Conservation (phyloP, 2,113 vertebrate genomes). For the Speoplatyrhinus poulsoni region DNA sequence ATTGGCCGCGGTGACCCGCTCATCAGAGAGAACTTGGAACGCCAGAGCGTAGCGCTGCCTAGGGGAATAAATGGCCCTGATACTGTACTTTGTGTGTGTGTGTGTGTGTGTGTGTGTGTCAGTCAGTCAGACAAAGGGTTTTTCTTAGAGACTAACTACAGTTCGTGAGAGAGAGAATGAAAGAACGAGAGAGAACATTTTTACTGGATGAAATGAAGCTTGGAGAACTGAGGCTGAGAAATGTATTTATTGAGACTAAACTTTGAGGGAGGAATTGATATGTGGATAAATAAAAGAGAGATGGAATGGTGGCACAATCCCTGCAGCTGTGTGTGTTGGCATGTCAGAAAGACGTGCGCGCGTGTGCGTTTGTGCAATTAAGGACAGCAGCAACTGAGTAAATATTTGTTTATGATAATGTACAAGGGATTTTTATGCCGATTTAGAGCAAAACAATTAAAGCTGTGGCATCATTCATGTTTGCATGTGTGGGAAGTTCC, state of each 20-base stretch:
- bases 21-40: conserved; percentile 63
- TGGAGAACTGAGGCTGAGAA: not conserved
- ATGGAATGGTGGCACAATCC: not conserved
- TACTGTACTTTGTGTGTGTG: conserved; percentile 45
- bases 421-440: conserved; percentile 1
- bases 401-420: conserved; percentile 49
- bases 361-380: conserved; percentile 29
- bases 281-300: not conserved
- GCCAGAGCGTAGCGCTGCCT: conserved; percentile 60
- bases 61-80: conserved; percentile 74
- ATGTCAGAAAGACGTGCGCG: not conserved
- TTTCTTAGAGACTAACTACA: conserved; percentile 45
- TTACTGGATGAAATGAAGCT: not conserved
- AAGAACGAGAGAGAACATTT: not conserved
- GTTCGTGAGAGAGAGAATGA: conserved; percentile 27
- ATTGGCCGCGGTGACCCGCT: conserved; percentile 76
- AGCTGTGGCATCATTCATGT: no score
- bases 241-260: not conserved
- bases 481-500: no score
- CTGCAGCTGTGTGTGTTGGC: conserved; percentile 6
- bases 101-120: conserved; percentile 56
- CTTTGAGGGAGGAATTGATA: no score
- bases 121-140: conserved; percentile 59
- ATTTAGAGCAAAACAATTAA: conserved; percentile 14
- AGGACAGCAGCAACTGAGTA: conserved; percentile 43